A percentile compares a stretch with the other conserved stretches of the same genome.
These are phyloP conservation scores for Coleophora deauratella DNA, from an alignment of 2,888 invertebrate species.

Conservation along the genomic window DNA sequence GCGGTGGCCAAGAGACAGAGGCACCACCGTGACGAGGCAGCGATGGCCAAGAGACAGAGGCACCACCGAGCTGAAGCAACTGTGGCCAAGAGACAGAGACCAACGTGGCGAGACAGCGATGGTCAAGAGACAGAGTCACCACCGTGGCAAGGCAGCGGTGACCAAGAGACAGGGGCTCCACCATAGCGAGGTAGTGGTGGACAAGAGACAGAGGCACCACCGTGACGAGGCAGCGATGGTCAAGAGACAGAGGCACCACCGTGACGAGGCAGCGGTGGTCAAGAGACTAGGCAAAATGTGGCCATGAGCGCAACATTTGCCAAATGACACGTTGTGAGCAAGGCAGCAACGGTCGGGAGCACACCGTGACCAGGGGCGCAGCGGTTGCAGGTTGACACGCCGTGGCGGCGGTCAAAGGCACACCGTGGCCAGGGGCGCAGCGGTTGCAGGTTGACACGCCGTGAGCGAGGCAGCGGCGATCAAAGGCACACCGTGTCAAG, in stretches of 20 bases:
- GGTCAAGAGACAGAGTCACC: background rate
- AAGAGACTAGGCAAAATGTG: background rate
- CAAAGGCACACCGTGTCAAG: background rate
- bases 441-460: background rate
- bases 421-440: slow-evolving; percentile 6
- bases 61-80: background rate
- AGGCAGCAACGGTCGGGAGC: background rate
- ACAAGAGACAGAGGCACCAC: background rate
- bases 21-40: slow-evolving; percentile 7
- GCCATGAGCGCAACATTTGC: too few species aligned
- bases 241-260: slow-evolving; percentile 5
- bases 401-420: background rate
- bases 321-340: background rate
- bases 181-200: slow-evolving; percentile 10
- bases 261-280: slow-evolving; percentile 7
- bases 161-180: background rate
- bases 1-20: too few species aligned
- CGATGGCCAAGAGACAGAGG: slow-evolving; percentile 6
- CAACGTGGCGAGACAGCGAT: slow-evolving; percentile 10
- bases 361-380: slow-evolving; percentile 1
- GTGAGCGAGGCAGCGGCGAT: background rate
- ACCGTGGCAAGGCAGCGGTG: slow-evolving; percentile 1
- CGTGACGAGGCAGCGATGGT: slow-evolving; percentile 10
- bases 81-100: too few species aligned
- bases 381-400: background rate